These are phyloP conservation scores for Melanostoma mellinum DNA, from an alignment of 2,888 invertebrate genomes.

Conservation along the genomic window DNA sequence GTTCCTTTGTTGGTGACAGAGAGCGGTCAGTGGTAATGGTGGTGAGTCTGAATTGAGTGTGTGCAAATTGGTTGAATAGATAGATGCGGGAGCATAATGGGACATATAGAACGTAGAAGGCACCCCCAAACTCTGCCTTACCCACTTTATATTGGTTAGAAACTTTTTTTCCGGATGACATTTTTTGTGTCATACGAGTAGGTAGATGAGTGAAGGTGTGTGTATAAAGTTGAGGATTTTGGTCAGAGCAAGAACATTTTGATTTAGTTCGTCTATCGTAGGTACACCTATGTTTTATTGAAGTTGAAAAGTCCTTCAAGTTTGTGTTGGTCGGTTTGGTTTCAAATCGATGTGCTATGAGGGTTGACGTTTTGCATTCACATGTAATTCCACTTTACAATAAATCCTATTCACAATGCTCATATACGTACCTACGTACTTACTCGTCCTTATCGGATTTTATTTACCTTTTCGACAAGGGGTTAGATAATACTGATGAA, in stretches of 20 bases:
- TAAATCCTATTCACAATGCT: conserved; percentile 29
- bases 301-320: conserved; percentile 60
- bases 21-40: conserved; percentile 32
- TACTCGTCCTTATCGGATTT: conserved; percentile 44
- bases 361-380: conserved; percentile 40
- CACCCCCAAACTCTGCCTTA: conserved; percentile 8
- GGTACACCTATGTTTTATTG: conserved; percentile 40
- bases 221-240: conserved; percentile 19
- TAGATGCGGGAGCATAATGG: conserved; percentile 67
- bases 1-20: conserved; percentile 55
- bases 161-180: conserved; percentile 22
- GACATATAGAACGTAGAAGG: conserved; percentile 21
- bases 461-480: conserved; percentile 63
- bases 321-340: conserved; percentile 1
- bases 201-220: too few relatives aligned
- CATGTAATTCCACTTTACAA: conserved; percentile 60
- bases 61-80: conserved; percentile 73
- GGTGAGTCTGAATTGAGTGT: conserved; percentile 59
- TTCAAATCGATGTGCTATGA: conserved; percentile 18
- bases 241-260: conserved; percentile 61
- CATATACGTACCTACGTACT: conserved; percentile 3
- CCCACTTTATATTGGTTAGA: conserved; percentile 38
- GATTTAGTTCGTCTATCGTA: conserved; percentile 63
- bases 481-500: conserved; percentile 68
- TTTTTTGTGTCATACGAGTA: neutral